Evolutionary conservation across 2,113 vertebrate genomes (phyloP).

Genomic region (Catharus bicknelli): DNA sequence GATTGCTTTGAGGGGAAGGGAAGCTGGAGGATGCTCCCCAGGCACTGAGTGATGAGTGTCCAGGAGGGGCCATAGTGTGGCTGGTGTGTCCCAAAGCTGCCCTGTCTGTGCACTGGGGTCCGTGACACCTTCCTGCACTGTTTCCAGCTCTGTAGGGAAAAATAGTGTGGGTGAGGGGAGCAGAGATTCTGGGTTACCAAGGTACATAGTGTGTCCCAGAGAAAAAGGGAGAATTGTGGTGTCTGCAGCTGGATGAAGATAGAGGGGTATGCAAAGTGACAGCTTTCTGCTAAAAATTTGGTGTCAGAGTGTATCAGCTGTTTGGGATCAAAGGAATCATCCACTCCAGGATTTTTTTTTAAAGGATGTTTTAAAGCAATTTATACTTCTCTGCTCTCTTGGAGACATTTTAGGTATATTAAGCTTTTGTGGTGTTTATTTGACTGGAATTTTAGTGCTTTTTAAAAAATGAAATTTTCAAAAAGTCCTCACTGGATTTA

Average conservation of each 20-base stretch:
- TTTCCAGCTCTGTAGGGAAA: background rate
- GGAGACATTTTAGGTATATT: background rate
- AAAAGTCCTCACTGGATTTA: background rate
- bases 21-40: background rate
- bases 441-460: background rate
- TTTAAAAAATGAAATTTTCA: background rate
- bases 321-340: background rate
- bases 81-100: background rate
- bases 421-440: background rate
- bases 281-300: background rate
- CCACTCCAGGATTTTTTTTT: background rate
- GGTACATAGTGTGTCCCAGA: background rate
- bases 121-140: fast-evolving
- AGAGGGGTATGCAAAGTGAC: background rate
- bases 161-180: background rate
- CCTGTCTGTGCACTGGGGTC: background rate
- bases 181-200: background rate
- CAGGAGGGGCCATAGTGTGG: fast-evolving
- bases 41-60: fast-evolving
- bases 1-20: background rate
- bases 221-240: background rate
- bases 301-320: background rate
- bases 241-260: background rate
- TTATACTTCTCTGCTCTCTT: background rate
- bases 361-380: background rate